Base-by-base conservation (phyloP, 1,140 invertebrate species). In the Halesus radiatus region DNA sequence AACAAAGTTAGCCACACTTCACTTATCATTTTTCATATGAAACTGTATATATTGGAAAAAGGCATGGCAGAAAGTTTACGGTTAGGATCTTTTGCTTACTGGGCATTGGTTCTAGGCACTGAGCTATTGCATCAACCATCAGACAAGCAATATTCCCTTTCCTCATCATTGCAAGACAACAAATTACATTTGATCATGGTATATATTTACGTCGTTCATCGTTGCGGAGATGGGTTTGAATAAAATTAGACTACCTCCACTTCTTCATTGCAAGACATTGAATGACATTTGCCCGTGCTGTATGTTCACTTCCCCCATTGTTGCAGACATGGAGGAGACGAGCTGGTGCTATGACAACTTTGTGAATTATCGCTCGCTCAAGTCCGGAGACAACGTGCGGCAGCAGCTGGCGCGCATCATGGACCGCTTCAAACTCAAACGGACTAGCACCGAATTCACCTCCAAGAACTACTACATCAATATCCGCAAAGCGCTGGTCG, bases 331-430 rank as follows among this genome's bases (percentile, higher is more conserved):
- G 91, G 97, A 99, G 89, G 97, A 99, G 90, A 94, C 96, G 0
- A 96, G 98, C 87, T 99, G 98, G 98, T 99, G 98, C 88, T 99
- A 99, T 85, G 98, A 99, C 85, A 99, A 99, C 90, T 99, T 99
- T 87, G 95, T 99, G 73, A 99, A 99, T 91, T 99, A 97, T 89
- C 93, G 98, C 83, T 99, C 98, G 3, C 89, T 99, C 29, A 99
- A 99, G 89, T 98, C 92, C 0, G 92, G 92, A 0, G 92, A 93
- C 84, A 93, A 93, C 85, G 92, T 93, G 5, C 86, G 92, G n/a
- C 92, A 93, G 80, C 92, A 93, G 82, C 87, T 93, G 80, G 92
- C 92, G 26, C 86, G 92, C 76, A 93, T 93, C 56, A 93, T 93
- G 92, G 92, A 93, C 87, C 92, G 98, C 82, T 99, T 99, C 87